These are phyloP conservation scores for Gasterosteus nipponicus DNA, from an alignment of 2,113 vertebrate genomes.

Conservation along the genomic window DNA sequence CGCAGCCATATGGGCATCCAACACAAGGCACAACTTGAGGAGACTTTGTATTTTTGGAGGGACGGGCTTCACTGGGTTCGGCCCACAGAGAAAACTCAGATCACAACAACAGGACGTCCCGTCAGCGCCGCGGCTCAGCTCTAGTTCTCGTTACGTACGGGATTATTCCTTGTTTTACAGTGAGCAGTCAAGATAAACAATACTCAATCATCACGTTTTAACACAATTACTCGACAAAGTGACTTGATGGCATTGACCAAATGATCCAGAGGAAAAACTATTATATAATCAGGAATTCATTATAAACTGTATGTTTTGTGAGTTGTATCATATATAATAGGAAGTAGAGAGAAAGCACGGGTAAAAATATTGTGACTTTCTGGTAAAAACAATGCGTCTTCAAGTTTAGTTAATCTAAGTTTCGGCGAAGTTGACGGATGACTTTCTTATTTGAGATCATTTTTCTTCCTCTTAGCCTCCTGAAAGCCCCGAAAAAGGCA, in stretches of 20 bases:
- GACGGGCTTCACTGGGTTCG: conserved; percentile 26
- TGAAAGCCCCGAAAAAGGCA: neutral
- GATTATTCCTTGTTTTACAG: conserved; percentile 16
- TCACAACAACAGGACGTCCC: too few species aligned
- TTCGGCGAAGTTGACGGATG: neutral
- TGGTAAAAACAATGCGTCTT: neutral
- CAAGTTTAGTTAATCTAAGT: neutral
- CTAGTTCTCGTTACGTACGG: conserved; percentile 24
- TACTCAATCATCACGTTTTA: too few species aligned
- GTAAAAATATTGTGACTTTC: neutral
- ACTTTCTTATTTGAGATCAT: neutral
- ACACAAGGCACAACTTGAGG: conserved; percentile 39
- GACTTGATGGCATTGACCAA: neutral
- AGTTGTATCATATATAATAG: neutral
- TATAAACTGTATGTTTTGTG: neutral
- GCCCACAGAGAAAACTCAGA: conserved; percentile 27
- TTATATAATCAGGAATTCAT: neutral
- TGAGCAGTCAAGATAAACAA: neutral
- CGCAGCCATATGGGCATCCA: conserved; percentile 16
- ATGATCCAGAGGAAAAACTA: neutral
- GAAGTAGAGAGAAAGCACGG: neutral
- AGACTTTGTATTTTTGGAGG: conserved; percentile 26
- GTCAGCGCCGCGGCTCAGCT: too few species aligned
- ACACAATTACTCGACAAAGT: neutral
- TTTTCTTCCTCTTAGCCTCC: neutral